Conservation (phyloP, 2,888 invertebrate species). For the Trachelus stipa region DNA sequence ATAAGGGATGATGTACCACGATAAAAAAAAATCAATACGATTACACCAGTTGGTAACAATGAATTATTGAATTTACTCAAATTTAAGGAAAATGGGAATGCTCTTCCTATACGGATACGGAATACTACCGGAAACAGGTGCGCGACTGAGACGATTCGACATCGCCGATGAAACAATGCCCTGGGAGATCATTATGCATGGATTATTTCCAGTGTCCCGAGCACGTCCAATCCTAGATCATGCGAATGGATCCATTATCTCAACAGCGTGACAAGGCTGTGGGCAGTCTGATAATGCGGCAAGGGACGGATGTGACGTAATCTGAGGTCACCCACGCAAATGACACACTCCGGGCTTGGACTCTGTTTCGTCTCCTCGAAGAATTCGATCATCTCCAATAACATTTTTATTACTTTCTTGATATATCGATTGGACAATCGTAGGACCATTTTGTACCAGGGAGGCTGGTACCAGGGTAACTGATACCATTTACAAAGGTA, state of each 20-base stretch:
- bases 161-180: constrained; percentile 41
- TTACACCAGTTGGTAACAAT: background rate
- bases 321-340: constrained; percentile 64
- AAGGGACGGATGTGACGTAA: constrained; percentile 65
- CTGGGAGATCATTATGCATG: constrained; percentile 51
- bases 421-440: background rate
- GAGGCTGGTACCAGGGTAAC: background rate
- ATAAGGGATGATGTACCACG: background rate
- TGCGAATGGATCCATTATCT: constrained; percentile 65
- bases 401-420: background rate
- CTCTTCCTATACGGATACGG: background rate
- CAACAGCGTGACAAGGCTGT: constrained; percentile 64
- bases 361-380: constrained; percentile 23
- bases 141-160: background rate
- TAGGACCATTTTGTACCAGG: background rate
- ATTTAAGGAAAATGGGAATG: background rate
- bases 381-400: constrained; percentile 16
- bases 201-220: constrained; percentile 61
- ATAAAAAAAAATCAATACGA: background rate
- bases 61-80: background rate
- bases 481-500: background rate
- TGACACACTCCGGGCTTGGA: constrained; percentile 24
- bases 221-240: constrained; percentile 60
- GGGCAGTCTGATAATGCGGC: constrained; percentile 62
- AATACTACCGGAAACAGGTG: background rate